Base-by-base conservation (phyloP, 2,888 invertebrate genomes). In the Axea sp. region DNA sequence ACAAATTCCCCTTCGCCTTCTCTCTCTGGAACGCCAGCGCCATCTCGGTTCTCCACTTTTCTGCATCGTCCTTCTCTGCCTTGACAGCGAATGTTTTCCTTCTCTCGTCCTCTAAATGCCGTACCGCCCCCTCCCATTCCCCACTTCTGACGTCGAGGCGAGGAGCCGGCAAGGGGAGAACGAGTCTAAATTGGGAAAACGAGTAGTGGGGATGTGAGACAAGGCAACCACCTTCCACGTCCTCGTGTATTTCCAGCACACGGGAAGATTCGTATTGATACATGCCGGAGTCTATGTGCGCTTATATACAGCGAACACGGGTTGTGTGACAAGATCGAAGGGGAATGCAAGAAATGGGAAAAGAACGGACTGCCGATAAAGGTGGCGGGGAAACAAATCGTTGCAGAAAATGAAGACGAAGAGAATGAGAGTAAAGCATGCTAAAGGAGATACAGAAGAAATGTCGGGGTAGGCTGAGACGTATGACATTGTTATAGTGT, bases 151-250 rank as follows among this genome's bases (percentile, higher is more conserved):
- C 65, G 41, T 59, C 37, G 31, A 26, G 39, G 17, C 9, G 33
- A 12, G 22, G 53, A 35, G 41, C 0, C 14, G 49, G 43, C 5
- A 11, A 22, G 49, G 41, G 17, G 28, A 73, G 76, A 77, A 76
- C 73, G 81, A 77, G 79, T 83, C 83, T 84, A 85, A 85, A 84
- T 84, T 83, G 83, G 83, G 82, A 81, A 78, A 80, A 75, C 35
- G 74, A 77, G 74, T 67, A 78, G 82, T 65, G 77, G 78, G 80
- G 80, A 77, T 69, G 60, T 53, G 81, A 81, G 78, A 78, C 78
- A 75, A 80, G 80, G 74, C 78, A 77, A 78, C 79, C 78, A 68
- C 76, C 65, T 75, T 74, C 74, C 69, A 37, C 68, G 51, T 68
- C 53, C 60, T 59, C 60, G 67, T 57, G 65, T 59, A 43, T 57